A percentile compares a stretch with the other conserved stretches of the same genome.
Conservation (phyloP, 2,113 vertebrate genomes). For the Octodon degus region DNA sequence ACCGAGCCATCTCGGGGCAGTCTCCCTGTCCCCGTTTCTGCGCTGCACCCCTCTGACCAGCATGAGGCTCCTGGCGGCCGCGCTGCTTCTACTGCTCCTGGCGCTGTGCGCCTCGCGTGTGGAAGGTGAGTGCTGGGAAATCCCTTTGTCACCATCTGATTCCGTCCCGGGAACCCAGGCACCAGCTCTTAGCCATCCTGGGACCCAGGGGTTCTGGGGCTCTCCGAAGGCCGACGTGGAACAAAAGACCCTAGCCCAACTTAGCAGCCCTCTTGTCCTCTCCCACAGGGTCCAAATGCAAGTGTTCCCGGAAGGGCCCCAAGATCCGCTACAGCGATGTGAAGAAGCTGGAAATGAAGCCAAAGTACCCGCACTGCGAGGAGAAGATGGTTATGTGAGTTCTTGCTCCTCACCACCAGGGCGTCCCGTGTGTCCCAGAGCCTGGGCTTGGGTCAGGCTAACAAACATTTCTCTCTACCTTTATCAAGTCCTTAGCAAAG, state of each 20-base stretch:
- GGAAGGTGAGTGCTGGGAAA: slow-evolving; percentile 90
- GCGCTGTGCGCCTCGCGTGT: slow-evolving; percentile 90
- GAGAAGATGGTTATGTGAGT: slow-evolving; percentile 99
- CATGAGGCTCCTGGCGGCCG: slow-evolving; percentile 94
- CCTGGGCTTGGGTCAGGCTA: not conserved
- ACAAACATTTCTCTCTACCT: not conserved
- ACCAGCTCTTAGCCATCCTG: not conserved
- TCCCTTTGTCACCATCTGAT: not conserved
- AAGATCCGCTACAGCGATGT: slow-evolving; percentile 99
- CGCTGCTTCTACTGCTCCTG: slow-evolving; percentile 92
- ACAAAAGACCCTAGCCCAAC: not conserved
- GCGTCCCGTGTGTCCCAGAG: not conserved
- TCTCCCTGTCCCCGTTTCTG: slow-evolving; percentile 45
- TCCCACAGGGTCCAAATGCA: slow-evolving; percentile 96
- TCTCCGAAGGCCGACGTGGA: not conserved
- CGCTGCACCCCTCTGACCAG: slow-evolving; percentile 78
- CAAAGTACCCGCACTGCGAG: slow-evolving; percentile 96
- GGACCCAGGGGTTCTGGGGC: not conserved
- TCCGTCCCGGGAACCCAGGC: not conserved
- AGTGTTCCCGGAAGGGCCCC: slow-evolving; percentile 97
- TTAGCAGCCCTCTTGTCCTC: not conserved
- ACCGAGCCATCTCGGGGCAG: not conserved
- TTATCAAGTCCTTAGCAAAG: slow-evolving; percentile 4
- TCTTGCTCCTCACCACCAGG: not conserved
- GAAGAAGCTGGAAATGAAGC: slow-evolving; percentile 98